These are phyloP conservation scores for Montipora cactus DNA, from an alignment of 64 coral and sea anemone genomes.

Conservation along the genomic window DNA sequence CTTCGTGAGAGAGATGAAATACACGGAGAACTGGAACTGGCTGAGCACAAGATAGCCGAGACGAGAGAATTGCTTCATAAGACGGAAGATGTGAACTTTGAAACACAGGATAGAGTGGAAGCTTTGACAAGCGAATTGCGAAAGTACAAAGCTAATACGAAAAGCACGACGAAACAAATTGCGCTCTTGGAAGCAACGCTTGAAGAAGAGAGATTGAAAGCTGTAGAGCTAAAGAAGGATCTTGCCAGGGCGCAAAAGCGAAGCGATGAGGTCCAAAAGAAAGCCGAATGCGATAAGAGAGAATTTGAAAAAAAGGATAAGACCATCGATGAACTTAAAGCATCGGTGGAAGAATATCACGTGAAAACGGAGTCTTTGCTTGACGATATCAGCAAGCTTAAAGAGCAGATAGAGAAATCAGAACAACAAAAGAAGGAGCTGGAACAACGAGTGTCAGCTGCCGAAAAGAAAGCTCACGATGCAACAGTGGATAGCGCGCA, in stretches of 20 bases:
- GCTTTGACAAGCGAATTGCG: conserved; percentile 51
- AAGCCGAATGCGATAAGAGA: conserved; percentile 51
- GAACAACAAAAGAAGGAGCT: conserved; percentile 73
- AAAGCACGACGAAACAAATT: conserved; percentile 66
- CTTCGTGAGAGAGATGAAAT: conserved; percentile 79
- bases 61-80: conserved; percentile 66
- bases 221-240: conserved; percentile 68
- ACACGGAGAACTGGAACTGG: conserved; percentile 69
- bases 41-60: conserved; percentile 78
- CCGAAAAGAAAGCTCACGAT: conserved; percentile 65
- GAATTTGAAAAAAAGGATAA: conserved; percentile 66
- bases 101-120: conserved; percentile 64
- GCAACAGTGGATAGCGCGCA: conserved; percentile 48
- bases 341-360: conserved; percentile 41
- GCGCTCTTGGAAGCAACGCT: conserved; percentile 68
- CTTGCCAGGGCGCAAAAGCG: conserved; percentile 51
- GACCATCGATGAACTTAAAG: conserved; percentile 48
- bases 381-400: conserved; percentile 66
- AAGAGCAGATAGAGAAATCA: conserved; percentile 67
- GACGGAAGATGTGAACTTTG: conserved; percentile 79
- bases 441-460: conserved; percentile 60
- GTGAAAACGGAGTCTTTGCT: conserved; percentile 11
- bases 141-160: conserved; percentile 65
- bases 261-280: conserved; percentile 69
- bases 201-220: conserved; percentile 77